These are phyloP conservation scores for Xiphophorus maculatus DNA, from an alignment of 2,113 vertebrate genomes.

Conservation along the genomic window DNA sequence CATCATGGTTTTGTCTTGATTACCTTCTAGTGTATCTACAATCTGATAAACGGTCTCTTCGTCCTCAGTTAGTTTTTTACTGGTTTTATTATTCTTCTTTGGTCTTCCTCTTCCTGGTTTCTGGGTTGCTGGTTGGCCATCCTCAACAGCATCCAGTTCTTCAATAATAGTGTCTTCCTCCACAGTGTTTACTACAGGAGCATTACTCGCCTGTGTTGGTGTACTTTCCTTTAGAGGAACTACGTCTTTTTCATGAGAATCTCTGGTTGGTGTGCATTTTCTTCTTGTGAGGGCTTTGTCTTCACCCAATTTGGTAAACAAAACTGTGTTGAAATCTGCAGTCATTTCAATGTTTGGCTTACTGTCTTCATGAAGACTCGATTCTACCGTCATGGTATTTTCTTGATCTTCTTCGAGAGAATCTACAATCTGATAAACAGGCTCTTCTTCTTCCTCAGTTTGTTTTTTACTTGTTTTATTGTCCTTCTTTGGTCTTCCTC, in stretches of 20 bases:
- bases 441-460: not conserved
- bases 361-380: not conserved
- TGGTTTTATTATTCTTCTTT: constrained; percentile 20
- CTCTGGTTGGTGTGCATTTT: constrained; percentile 31
- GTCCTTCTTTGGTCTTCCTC: constrained; percentile 45
- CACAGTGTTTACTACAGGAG: not conserved
- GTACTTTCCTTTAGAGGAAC: not conserved
- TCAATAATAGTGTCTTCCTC: constrained; percentile 10
- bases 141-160: constrained; percentile 37
- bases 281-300: constrained; percentile 11
- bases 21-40: constrained; percentile 53
- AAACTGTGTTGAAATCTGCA: not conserved
- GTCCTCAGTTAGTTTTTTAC: not conserved
- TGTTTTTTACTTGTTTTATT: constrained; percentile 13
- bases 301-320: constrained; percentile 9
- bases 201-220: constrained; percentile 12
- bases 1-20: constrained; percentile 17
- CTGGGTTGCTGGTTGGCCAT: not conserved
- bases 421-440: constrained; percentile 39
- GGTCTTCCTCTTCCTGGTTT: constrained; percentile 40
- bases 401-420: constrained; percentile 52
- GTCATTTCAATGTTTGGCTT: not conserved
- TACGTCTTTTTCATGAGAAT: constrained; percentile 10
- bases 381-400: not conserved
- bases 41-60: constrained; percentile 29